These are phyloP conservation scores for Sphaerophoria rueppellii DNA, from an alignment of 2,888 invertebrate genomes.

Conservation along the genomic window DNA sequence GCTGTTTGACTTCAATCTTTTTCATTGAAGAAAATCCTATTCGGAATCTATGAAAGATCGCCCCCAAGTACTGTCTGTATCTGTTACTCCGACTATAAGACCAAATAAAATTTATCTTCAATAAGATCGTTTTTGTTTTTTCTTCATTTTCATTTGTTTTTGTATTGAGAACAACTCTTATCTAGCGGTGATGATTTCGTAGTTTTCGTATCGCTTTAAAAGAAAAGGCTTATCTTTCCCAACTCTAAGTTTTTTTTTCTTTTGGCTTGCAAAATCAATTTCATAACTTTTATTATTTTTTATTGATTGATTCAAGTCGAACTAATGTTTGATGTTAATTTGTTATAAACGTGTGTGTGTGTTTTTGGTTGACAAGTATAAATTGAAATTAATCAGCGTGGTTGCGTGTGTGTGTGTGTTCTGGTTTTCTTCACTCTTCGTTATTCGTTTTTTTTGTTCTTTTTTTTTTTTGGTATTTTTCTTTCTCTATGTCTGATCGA, in stretches of 20 bases:
- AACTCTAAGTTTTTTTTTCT: neutral
- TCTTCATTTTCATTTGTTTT: neutral
- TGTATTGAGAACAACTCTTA: neutral
- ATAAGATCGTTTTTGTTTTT: neutral
- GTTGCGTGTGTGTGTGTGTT: conserved; percentile 39
- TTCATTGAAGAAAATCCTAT: too few relatives aligned
- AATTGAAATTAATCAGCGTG: conserved; percentile 8
- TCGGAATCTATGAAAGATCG: too few relatives aligned
- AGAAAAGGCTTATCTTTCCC: conserved; percentile 5
- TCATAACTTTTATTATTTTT: conserved; percentile 23
- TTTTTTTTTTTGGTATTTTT: conserved; percentile 68
- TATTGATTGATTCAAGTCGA: neutral
- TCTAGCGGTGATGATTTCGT: neutral
- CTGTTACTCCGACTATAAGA: too few relatives aligned
- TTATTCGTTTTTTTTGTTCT: conserved; percentile 73
- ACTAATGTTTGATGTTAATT: conserved; percentile 4
- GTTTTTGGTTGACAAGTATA: neutral
- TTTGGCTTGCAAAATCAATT: conserved; percentile 5
- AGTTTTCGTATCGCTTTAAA: conserved; percentile 5
- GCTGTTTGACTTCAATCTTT: too few relatives aligned
- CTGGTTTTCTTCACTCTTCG: conserved; percentile 65
- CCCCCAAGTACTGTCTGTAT: too few relatives aligned
- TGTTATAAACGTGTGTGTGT: conserved; percentile 42
- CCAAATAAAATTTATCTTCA: too few relatives aligned
- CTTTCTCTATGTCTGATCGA: conserved; percentile 67